These are phyloP conservation scores for Chaenocephalus aceratus DNA, from an alignment of 2,113 vertebrate species.

Conservation along the genomic window DNA sequence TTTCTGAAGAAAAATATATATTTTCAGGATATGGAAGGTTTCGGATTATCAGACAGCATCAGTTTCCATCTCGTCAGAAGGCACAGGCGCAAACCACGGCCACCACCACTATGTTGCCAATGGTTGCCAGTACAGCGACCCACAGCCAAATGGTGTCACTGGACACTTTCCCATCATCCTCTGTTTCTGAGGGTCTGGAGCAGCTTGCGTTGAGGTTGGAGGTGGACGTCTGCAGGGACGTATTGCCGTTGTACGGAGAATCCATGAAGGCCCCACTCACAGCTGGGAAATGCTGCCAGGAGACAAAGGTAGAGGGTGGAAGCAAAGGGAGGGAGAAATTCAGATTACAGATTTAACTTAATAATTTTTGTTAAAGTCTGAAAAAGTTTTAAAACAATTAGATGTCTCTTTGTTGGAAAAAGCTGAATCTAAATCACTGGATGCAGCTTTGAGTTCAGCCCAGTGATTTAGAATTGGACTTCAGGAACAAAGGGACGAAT, in stretches of 20 bases:
- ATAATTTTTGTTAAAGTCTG: neutral
- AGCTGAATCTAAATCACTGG: neutral
- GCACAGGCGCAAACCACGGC: constrained; percentile 87
- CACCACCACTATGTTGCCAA: constrained; percentile 87
- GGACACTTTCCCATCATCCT: constrained; percentile 84
- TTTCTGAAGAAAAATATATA: constrained; percentile 52
- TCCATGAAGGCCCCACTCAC: constrained; percentile 84
- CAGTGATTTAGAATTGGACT: neutral
- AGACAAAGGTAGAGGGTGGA: neutral
- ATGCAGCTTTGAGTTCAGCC: too few species aligned
- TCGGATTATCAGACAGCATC: neutral
- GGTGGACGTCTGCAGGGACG: constrained; percentile 85
- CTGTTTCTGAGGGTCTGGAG: constrained; percentile 75
- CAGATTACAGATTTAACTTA: neutral
- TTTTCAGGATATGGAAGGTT: constrained; percentile 39
- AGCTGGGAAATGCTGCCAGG: constrained; percentile 76
- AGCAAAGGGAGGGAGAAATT: neutral
- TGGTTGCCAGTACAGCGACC: constrained; percentile 87
- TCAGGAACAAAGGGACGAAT: neutral
- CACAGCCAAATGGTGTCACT: constrained; percentile 87
- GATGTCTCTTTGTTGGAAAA: too few species aligned
- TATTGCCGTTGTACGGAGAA: constrained; percentile 83
- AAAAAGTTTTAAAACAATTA: neutral
- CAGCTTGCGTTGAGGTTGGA: constrained; percentile 81
- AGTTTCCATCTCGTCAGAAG: constrained; percentile 76